Conservation (phyloP, 2,888 invertebrate genomes). For the Platypus cylindrus region DNA sequence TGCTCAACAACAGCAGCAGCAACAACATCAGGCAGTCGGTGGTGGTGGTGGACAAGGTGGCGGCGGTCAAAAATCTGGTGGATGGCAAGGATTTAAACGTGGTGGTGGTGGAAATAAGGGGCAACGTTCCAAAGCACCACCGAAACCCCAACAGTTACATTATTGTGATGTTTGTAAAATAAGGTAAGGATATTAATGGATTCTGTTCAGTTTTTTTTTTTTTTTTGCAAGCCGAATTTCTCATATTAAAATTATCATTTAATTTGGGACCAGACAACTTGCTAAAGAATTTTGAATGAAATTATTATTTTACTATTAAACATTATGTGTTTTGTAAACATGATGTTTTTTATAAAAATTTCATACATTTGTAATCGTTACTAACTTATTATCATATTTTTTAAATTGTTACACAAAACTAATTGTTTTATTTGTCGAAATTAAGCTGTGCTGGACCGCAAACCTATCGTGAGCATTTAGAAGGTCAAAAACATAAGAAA, state of each 20-base stretch:
- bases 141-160: constrained; percentile 86
- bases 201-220: background rate
- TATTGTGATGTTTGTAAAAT: constrained; percentile 99
- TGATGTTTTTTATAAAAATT: too few relatives aligned
- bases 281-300: background rate
- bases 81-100: constrained; percentile 51
- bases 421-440: background rate
- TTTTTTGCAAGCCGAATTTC: constrained; percentile 3
- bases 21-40: constrained; percentile 34
- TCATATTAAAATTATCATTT: too few relatives aligned
- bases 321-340: too few relatives aligned
- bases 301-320: constrained; percentile 1
- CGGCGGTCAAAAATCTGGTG: constrained; percentile 40
- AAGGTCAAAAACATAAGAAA: constrained; percentile 98
- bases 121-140: constrained; percentile 64
- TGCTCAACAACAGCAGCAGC: constrained; percentile 54
- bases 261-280: constrained; percentile 1
- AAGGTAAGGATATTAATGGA: constrained; percentile 43
- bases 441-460: constrained; percentile 39
- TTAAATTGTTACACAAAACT: background rate
- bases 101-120: constrained; percentile 36
- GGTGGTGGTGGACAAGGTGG: constrained; percentile 42
- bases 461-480: constrained; percentile 91
- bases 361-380: too few relatives aligned
- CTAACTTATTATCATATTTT: too few relatives aligned